Evolutionary conservation across 1,140 invertebrate genomes (phyloP), one percentile per base, ranked within the genome.

Genomic region (Tenebrio molitor): DNA sequence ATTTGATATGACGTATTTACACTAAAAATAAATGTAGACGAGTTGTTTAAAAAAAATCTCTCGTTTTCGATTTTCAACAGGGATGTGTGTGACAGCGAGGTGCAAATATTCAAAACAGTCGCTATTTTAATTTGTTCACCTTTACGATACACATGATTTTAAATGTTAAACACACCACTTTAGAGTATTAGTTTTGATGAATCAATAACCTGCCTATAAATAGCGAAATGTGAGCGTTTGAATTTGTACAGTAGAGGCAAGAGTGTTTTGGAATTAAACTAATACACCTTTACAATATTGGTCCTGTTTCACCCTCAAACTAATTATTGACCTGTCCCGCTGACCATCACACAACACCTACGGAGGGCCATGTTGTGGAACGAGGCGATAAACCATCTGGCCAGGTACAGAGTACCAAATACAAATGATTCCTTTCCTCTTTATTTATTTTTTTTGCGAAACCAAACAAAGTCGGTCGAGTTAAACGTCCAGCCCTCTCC

Each of bases 281-380:
- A 58, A 58, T 58, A 58, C 29, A 25, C 50, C 50, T 58, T 29
- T 58, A 58, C 50, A 58, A 58, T 14, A 15, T 58, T 58, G 23
- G 21, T 29, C 2, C 50, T 58, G 50, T 29, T 58, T 58, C 23
- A 34, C 25, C 50, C 50, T 58, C 23, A 25, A 58, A 58, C 50
- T 58, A 58, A 58, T 58, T 58, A 58, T 58, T 58, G 50, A 58
- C 50, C 50, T 58, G 50, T 58, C 50, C 19, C 29, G 21, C 50
- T 23, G 12, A 58, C 50, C 50, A 58, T 58, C 50, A 58, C 42
- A 46, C 50, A 58, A 29, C 23, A 58, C 50, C 23, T 58, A 58
- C 23, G 19, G 25, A 29, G 50, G 50, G 23, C 23, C 50, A 58
- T 58, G 50, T 58, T 19, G 23, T 58, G 50, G 50, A 29, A 34